Evolutionary conservation across 2,797 vertebrate genomes (phyloP), one percentile per base, ranked within the genome.

Genomic region (Chelmon rostratus): DNA sequence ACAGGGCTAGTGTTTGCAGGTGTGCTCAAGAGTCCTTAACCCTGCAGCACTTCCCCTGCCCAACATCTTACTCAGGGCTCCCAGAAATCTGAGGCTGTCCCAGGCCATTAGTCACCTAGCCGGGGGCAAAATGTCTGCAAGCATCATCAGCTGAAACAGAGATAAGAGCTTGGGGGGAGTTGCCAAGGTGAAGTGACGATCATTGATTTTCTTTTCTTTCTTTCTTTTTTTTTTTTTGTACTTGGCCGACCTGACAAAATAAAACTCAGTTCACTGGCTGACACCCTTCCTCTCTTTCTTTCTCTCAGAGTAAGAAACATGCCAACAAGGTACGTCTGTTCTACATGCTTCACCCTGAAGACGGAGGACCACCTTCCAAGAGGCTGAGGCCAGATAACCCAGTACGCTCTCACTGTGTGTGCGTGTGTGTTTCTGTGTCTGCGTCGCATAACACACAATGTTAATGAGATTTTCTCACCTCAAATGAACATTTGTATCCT

Each of bases 311-410:
- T 87, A 97, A 96, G 90, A 98, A 98, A 85, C 97, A 98, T 68
- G 97, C 97, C 80, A 98, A 97, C 93, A 98, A 98, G 88, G 97
- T 98, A 35, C 96, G 97, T 1, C 95, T 98, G 56, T 98, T 97
- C 88, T 97, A 97, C 79, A 98, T 98, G 97, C 96, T 98, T 35
- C 97, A 98, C 61, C 97, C 97, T n/a, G 52, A 96, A 49, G 97
- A 98, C 0, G 97, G 97, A 86, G 97, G 97, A 73, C 97, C 97
- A 8, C 97, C 97, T 0, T 97, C 97, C 2, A 98, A 98, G 93
- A 96, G 96, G 84, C 96, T 98, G 31, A 95, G 97, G 40, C 95
- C 97, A 75, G 93, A 94, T 81, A 93, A 94, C 64, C 93, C 93
- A 75, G 93, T 94, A 93, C 21, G 93, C 49, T 84, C 70, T 68